Evolutionary conservation across 2,888 invertebrate species (phyloP).

Genomic region (Temnothorax rugatulus): DNA sequence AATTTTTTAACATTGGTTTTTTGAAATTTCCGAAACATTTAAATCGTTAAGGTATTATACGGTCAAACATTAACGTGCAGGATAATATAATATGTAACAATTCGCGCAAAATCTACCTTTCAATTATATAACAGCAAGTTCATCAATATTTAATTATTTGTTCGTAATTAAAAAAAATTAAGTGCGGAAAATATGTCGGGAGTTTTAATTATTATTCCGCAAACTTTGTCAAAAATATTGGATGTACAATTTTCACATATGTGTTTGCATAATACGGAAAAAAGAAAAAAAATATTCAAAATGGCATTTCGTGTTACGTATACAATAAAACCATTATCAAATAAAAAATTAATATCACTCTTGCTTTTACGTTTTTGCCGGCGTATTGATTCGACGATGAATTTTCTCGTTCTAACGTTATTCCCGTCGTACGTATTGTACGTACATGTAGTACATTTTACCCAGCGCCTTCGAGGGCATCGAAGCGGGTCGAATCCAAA

Average conservation of each 20-base stretch:
- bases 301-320: neutral
- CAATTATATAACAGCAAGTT: neutral
- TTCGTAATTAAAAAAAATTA: constrained; percentile 6
- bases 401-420: constrained; percentile 5
- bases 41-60: neutral
- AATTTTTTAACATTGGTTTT: neutral
- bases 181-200: neutral
- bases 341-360: neutral
- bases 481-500: constrained; percentile 33
- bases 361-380: neutral
- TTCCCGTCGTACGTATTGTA: constrained; percentile 19
- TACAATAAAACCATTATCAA: neutral
- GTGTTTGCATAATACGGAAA: neutral
- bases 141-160: constrained; percentile 5
- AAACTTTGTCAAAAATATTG: constrained; percentile 10
- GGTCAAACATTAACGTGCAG: neutral
- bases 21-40: neutral
- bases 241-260: neutral
- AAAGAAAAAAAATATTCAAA: constrained; percentile 8
- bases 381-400: neutral
- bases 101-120: neutral
- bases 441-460: constrained; percentile 42
- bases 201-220: neutral
- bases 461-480: constrained; percentile 32
- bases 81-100: neutral